phyloP scores from a whole-genome alignment of 2,797 vertebrate species.

The Hemibagrus guttatus region DNA sequence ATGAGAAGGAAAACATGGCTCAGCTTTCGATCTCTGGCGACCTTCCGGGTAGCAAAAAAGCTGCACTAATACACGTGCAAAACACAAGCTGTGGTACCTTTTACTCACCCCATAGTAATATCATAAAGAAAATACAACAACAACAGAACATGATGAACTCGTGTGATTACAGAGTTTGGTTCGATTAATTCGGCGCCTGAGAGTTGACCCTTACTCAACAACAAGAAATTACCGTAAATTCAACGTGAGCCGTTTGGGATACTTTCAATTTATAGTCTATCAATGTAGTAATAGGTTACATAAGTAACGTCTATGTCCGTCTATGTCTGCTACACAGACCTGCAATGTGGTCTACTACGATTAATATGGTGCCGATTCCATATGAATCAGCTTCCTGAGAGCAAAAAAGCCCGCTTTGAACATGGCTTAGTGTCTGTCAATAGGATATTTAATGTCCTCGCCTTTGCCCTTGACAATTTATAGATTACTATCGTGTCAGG shows the following conservation, averaged over 20 bases:
- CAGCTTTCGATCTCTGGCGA: slow-evolving; percentile 42
- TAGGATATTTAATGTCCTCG: neutral
- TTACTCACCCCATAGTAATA: neutral
- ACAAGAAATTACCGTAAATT: neutral
- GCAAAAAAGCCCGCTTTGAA: neutral
- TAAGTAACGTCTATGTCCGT: neutral
- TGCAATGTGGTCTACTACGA: slow-evolving; percentile 16
- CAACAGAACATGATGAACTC: neutral
- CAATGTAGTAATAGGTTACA: neutral
- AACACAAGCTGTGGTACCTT: slow-evolving; percentile 43
- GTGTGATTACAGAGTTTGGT: neutral
- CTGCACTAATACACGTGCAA: slow-evolving; percentile 47
- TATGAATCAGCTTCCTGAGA: neutral
- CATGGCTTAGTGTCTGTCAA: neutral
- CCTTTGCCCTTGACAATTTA: slow-evolving; percentile 52
- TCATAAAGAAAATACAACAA: neutral
- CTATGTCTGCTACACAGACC: slow-evolving; percentile 20
- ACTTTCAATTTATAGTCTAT: neutral
- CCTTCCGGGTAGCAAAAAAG: slow-evolving; percentile 61
- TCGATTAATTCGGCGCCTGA: neutral
- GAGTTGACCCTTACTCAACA: neutral
- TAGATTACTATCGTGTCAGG: slow-evolving; percentile 34
- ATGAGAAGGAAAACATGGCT: slow-evolving; percentile 19
- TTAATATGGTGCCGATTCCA: slow-evolving; percentile 3
- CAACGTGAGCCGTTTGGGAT: neutral